Evolutionary conservation across 2,888 invertebrate species (phyloP).

Genomic region (Brachyptera risi): DNA sequence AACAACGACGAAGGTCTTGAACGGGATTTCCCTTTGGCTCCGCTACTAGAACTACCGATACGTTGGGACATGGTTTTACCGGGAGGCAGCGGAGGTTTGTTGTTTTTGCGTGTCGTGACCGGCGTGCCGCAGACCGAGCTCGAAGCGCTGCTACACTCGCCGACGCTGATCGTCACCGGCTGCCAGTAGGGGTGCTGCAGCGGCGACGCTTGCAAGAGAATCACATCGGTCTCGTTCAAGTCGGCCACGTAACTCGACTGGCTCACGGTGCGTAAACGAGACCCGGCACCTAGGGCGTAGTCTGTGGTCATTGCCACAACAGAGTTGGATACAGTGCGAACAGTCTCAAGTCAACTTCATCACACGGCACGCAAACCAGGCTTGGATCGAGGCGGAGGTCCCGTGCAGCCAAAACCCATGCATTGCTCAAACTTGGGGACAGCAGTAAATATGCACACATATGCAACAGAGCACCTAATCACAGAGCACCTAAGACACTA

Average conservation of each 20-base stretch:
- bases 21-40: not conserved
- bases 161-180: slow-evolving; percentile 40
- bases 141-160: slow-evolving; percentile 23
- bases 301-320: slow-evolving; percentile 7
- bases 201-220: slow-evolving; percentile 52
- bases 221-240: slow-evolving; percentile 49
- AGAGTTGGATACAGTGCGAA: not conserved
- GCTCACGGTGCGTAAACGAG: slow-evolving; percentile 40
- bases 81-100: slow-evolving; percentile 22
- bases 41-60: slow-evolving; percentile 20
- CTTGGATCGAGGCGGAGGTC: too few species aligned
- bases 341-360: too few species aligned
- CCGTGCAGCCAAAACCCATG: too few species aligned
- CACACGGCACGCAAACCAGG: too few species aligned
- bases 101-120: slow-evolving; percentile 22
- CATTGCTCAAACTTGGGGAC: too few species aligned
- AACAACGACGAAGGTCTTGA: slow-evolving; percentile 30
- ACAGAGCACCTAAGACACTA: too few species aligned
- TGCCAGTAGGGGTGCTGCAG: slow-evolving; percentile 48
- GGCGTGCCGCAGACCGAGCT: slow-evolving; percentile 30
- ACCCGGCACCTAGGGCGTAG: slow-evolving; percentile 37
- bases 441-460: too few species aligned
- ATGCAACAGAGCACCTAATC: too few species aligned
- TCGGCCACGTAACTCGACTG: slow-evolving; percentile 43
- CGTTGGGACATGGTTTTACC: slow-evolving; percentile 19